These are phyloP conservation scores for Thyatira batis DNA, from an alignment of 2,888 invertebrate species.

Conservation along the genomic window DNA sequence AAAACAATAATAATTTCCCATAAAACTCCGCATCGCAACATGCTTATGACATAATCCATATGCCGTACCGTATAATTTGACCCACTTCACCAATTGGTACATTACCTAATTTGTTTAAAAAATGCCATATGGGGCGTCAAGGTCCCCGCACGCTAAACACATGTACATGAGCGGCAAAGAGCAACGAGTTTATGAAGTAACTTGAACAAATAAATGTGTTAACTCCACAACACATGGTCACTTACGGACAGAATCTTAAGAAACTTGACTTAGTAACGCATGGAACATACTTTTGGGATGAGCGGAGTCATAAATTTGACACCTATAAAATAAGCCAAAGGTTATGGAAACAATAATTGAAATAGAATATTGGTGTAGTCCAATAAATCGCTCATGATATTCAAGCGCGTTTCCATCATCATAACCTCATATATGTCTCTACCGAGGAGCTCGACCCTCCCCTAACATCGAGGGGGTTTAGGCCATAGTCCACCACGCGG, in stretches of 20 bases:
- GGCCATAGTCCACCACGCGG: too few species aligned
- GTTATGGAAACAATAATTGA: too few species aligned
- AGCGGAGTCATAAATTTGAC: conserved; percentile 8
- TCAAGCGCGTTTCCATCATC: too few species aligned
- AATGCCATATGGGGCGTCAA: conserved; percentile 62
- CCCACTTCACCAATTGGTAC: conserved; percentile 66
- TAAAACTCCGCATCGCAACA: not conserved
- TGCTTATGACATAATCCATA: not conserved
- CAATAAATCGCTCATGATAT: too few species aligned
- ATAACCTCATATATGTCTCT: too few species aligned
- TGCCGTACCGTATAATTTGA: conserved; percentile 38
- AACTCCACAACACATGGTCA: not conserved
- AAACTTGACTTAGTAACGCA: not conserved
- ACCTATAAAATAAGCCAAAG: conserved; percentile 5
- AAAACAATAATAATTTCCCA: not conserved
- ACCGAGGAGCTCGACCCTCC: too few species aligned
- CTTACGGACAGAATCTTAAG: not conserved
- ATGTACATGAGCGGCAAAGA: conserved; percentile 17
- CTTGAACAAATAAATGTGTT: conserved; percentile 19
- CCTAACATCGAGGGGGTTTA: too few species aligned
- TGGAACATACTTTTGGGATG: not conserved
- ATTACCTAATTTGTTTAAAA: conserved; percentile 75
- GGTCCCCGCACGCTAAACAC: conserved; percentile 41
- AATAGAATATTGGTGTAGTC: too few species aligned
- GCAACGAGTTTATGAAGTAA: conserved; percentile 17